Percentiles rank a stretch among this genome's conserved stretches.
Conservation (phyloP, 2,888 invertebrate species). For the Mechanitis messenoides region DNA sequence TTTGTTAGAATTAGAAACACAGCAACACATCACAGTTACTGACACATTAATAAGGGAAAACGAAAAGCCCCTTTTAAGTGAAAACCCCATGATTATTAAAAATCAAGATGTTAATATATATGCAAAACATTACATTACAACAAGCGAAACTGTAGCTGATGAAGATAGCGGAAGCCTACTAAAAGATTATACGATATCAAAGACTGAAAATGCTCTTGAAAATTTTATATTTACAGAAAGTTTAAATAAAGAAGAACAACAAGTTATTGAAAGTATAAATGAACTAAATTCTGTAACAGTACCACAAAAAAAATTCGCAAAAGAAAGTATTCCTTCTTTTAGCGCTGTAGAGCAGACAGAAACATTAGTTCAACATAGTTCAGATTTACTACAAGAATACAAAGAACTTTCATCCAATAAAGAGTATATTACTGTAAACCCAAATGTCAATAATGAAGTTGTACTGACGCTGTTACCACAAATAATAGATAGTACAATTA, state of each 20-base stretch:
- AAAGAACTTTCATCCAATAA: slow-evolving; percentile 35
- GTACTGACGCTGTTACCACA: slow-evolving; percentile 44
- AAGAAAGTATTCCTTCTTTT: slow-evolving; percentile 31
- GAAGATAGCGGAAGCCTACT: slow-evolving; percentile 42
- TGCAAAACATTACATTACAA: slow-evolving; percentile 47
- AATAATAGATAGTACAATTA: slow-evolving; percentile 43
- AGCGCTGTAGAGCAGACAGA: slow-evolving; percentile 37
- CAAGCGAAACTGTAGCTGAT: slow-evolving; percentile 48
- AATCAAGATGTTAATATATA: slow-evolving; percentile 44
- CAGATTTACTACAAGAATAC: slow-evolving; percentile 29
- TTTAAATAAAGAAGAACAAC: slow-evolving; percentile 38
- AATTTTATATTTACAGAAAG: slow-evolving; percentile 36
- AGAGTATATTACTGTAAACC: slow-evolving; percentile 43
- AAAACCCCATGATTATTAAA: slow-evolving; percentile 31
- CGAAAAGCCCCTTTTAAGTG: slow-evolving; percentile 40
- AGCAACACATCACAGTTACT: slow-evolving; percentile 48
- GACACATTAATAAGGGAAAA: slow-evolving; percentile 49
- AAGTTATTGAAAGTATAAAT: slow-evolving; percentile 37
- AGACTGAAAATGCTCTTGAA: slow-evolving; percentile 38
- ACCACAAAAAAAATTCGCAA: slow-evolving; percentile 29
- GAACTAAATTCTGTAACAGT: slow-evolving; percentile 17
- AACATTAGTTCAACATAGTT: slow-evolving; percentile 36
- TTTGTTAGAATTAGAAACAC: slow-evolving; percentile 39
- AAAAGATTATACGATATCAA: slow-evolving; percentile 33
- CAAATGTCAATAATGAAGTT: slow-evolving; percentile 40